These are phyloP conservation scores for Fulica atra DNA, from an alignment of 2,113 vertebrate genomes.

Conservation along the genomic window DNA sequence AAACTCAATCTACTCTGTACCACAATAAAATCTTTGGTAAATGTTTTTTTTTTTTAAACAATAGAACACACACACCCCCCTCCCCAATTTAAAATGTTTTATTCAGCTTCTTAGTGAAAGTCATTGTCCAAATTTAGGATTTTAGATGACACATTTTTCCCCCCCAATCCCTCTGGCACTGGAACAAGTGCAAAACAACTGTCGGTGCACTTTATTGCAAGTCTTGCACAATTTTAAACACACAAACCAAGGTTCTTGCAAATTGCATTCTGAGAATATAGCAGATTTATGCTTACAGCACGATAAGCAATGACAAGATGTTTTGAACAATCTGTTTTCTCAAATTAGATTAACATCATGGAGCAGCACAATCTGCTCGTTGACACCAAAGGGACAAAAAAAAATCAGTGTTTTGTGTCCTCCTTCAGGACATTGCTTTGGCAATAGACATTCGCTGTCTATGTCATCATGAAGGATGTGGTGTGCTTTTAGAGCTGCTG, in stretches of 20 bases:
- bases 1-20: background rate
- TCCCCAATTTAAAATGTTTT: background rate
- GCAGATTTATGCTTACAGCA: constrained; percentile 44
- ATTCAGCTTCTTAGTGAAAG: background rate
- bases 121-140: background rate
- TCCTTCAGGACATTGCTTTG: background rate
- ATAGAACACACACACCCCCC: background rate
- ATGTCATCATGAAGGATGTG: background rate
- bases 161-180: background rate
- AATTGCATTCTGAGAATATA: constrained; percentile 6
- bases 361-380: constrained; percentile 29
- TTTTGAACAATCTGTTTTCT: constrained; percentile 59
- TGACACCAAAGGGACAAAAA: constrained; percentile 17
- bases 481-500: background rate
- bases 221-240: constrained; percentile 26
- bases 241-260: background rate
- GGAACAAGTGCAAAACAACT: constrained; percentile 33
- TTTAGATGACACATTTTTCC: background rate
- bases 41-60: background rate
- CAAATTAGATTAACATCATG: constrained; percentile 45
- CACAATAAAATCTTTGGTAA: background rate
- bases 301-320: constrained; percentile 20
- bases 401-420: background rate
- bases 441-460: background rate
- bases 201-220: background rate